phyloP scores from a whole-genome alignment of 2,888 invertebrate genomes.

The Troides oblongomaculatus region DNA sequence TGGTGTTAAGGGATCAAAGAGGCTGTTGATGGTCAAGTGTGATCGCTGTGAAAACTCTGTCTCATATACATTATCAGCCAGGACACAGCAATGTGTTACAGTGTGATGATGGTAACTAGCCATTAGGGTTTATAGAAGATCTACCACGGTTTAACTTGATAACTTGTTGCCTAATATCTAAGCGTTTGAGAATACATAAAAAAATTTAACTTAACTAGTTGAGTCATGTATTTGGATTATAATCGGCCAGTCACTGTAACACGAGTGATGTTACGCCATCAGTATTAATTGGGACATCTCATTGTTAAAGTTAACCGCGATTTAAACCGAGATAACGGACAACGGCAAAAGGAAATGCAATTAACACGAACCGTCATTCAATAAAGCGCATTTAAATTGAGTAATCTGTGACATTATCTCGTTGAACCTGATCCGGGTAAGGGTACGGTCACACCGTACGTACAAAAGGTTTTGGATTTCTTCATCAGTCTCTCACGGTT shows the following conservation, averaged over 20 bases:
- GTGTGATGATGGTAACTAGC: no score
- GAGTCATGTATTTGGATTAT: not conserved
- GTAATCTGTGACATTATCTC: constrained; percentile 63
- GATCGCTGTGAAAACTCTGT: no score
- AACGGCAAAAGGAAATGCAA: constrained; percentile 46
- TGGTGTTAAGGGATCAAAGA: no score
- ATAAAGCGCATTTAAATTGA: constrained; percentile 58
- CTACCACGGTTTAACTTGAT: no score
- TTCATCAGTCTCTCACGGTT: not conserved
- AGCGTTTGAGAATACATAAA: no score
- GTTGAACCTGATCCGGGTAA: constrained; percentile 48
- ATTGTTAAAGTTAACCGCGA: constrained; percentile 19
- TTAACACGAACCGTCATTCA: constrained; percentile 57
- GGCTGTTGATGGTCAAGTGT: no score
- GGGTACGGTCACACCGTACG: constrained; percentile 32
- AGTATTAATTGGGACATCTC: constrained; percentile 17
- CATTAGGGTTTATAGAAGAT: no score
- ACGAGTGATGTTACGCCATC: not conserved
- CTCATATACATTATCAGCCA: no score
- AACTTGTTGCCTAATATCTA: no score
- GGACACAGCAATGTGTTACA: no score
- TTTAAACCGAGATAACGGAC: constrained; percentile 18
- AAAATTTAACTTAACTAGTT: no score
- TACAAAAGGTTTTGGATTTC: not conserved
- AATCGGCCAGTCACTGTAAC: not conserved